Evolutionary conservation across 2,797 vertebrate species (phyloP).

Genomic region (Pseudochirops corinnae): DNA sequence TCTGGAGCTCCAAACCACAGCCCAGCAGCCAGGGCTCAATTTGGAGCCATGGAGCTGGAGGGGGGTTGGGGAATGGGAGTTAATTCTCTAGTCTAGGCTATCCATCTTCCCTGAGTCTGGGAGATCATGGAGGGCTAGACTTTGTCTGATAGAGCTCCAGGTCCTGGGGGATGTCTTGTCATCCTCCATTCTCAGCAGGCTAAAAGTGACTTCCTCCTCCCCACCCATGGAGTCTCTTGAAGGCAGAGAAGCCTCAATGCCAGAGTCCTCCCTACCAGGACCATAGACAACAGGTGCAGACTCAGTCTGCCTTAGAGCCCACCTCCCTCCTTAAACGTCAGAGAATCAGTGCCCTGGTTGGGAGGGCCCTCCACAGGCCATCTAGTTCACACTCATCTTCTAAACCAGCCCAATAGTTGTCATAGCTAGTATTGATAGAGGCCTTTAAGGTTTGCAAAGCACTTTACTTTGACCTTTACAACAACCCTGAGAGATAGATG

Average conservation of each 20-base stretch:
- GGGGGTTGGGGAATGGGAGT: background rate
- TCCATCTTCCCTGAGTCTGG: background rate
- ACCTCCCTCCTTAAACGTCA: background rate
- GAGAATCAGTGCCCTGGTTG: background rate
- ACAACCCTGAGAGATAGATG: background rate
- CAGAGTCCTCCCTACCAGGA: background rate
- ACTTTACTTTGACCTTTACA: background rate
- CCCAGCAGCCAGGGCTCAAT: background rate
- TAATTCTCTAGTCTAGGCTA: background rate
- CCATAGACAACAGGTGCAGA: background rate
- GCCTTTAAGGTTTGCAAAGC: background rate
- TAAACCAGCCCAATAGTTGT: background rate
- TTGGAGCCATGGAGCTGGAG: background rate
- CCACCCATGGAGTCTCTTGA: background rate
- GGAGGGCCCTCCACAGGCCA: too few relatives aligned
- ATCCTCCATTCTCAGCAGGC: too few relatives aligned
- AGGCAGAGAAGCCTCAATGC: background rate
- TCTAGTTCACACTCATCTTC: background rate
- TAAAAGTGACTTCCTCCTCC: too few relatives aligned
- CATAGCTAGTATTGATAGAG: background rate
- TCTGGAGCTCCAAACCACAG: background rate
- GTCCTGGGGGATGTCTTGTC: too few relatives aligned
- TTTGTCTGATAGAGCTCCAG: background rate
- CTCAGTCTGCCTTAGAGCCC: background rate
- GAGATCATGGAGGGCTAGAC: background rate